phyloP scores from a whole-genome alignment of 2,797 vertebrate genomes.

The Cephalopachus bancanus region DNA sequence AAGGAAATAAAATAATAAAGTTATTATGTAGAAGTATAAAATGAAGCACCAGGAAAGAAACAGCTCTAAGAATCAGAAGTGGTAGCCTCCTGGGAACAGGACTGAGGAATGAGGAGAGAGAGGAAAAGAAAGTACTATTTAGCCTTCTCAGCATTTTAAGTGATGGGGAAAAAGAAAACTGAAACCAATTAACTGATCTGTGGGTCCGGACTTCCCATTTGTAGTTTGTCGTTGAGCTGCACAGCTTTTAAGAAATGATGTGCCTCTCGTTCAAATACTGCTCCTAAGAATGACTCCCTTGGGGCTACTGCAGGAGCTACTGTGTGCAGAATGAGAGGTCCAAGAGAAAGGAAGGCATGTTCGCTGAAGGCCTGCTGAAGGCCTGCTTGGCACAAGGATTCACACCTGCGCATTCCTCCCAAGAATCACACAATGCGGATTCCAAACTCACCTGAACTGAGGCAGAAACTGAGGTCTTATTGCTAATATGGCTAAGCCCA shows the following conservation, averaged over 20 bases:
- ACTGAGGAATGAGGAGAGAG: not conserved
- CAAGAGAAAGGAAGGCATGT: not conserved
- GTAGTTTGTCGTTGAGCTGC: not conserved
- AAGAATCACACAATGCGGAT: accelerated
- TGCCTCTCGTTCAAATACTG: not conserved
- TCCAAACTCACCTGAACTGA: not conserved
- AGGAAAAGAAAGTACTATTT: not conserved
- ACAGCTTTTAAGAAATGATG: not conserved
- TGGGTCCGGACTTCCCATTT: not conserved
- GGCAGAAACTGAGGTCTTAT: not conserved
- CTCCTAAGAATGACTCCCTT: not conserved
- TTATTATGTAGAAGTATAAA: not conserved
- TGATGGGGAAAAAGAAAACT: not conserved
- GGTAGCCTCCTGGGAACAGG: not conserved
- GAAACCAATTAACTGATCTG: not conserved
- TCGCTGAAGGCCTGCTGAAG: not conserved
- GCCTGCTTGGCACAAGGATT: no score
- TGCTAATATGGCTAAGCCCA: not conserved
- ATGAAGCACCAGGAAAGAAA: not conserved
- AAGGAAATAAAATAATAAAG: not conserved
- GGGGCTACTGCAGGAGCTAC: not conserved
- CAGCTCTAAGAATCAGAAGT: constrained; percentile 2
- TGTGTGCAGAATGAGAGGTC: not conserved
- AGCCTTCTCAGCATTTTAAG: not conserved
- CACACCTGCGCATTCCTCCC: not conserved